Conservation (phyloP, 2,888 invertebrate genomes). For the Tenthredo livida region DNA sequence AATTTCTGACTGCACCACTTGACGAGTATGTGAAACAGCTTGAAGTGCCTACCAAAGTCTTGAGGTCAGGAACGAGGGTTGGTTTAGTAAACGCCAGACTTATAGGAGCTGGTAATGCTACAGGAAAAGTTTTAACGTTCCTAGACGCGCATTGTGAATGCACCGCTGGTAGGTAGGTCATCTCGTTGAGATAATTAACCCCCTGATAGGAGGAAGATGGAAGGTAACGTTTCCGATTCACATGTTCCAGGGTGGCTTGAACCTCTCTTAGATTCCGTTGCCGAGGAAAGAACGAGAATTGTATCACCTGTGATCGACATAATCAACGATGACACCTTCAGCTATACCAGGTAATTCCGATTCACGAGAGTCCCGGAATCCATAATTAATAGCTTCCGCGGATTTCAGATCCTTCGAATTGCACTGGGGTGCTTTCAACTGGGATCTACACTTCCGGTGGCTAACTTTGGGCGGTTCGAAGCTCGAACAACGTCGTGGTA, state of each 20-base stretch:
- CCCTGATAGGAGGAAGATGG: neutral
- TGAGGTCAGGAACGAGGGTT: slow-evolving; percentile 84
- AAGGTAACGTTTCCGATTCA: neutral
- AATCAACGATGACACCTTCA: slow-evolving; percentile 96
- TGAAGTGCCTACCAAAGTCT: slow-evolving; percentile 82
- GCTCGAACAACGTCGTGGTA: slow-evolving; percentile 82
- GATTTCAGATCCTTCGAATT: slow-evolving; percentile 92
- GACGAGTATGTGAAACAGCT: slow-evolving; percentile 85
- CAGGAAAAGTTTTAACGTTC: slow-evolving; percentile 91
- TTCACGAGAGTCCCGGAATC: neutral
- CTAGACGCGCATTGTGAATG: slow-evolving; percentile 97
- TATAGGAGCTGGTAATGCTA: slow-evolving; percentile 86
- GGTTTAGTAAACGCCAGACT: slow-evolving; percentile 92
- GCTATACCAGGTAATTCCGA: slow-evolving; percentile 83
- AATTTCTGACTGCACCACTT: slow-evolving; percentile 82
- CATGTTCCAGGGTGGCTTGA: slow-evolving; percentile 85
- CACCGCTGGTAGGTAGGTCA: slow-evolving; percentile 83
- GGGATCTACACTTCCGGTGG: slow-evolving; percentile 97
- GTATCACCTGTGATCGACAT: slow-evolving; percentile 95
- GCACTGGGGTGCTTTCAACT: slow-evolving; percentile 99
- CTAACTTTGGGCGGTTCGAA: slow-evolving; percentile 86
- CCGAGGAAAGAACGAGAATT: slow-evolving; percentile 83
- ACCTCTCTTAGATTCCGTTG: slow-evolving; percentile 84
- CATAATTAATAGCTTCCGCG: neutral
- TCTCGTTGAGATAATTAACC: slow-evolving; percentile 15